These are phyloP conservation scores for Papilio protenor DNA, from an alignment of 2,888 invertebrate species.

Conservation along the genomic window DNA sequence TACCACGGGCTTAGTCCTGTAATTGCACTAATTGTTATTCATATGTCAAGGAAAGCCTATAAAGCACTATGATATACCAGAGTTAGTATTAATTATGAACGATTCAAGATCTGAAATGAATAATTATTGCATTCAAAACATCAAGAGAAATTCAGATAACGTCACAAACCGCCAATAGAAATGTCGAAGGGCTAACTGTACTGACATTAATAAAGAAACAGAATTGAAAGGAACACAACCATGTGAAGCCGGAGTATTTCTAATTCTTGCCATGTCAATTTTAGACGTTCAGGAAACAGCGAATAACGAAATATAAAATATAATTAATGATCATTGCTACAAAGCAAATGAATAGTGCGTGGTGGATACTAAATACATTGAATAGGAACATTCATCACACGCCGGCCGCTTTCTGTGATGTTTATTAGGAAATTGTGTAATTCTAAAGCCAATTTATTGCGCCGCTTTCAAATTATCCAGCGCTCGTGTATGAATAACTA, in stretches of 20 bases:
- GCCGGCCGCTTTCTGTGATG: slow-evolving; percentile 30
- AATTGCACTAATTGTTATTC: too few relatives aligned
- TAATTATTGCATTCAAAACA: slow-evolving; percentile 1
- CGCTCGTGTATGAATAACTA: slow-evolving; percentile 25
- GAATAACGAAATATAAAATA: slow-evolving; percentile 43
- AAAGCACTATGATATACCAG: not conserved
- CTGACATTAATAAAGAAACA: slow-evolving; percentile 29
- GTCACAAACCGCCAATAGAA: slow-evolving; percentile 22
- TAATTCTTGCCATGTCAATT: slow-evolving; percentile 41
- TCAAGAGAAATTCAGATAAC: slow-evolving; percentile 20
- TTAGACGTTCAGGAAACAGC: slow-evolving; percentile 40
- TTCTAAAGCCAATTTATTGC: slow-evolving; percentile 35
- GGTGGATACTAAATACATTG: slow-evolving; percentile 37
- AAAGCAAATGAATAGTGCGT: slow-evolving; percentile 38
- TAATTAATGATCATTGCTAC: slow-evolving; percentile 40
- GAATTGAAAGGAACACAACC: slow-evolving; percentile 35
- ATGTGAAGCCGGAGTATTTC: slow-evolving; percentile 31
- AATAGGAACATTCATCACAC: slow-evolving; percentile 38
- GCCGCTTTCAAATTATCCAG: slow-evolving; percentile 35
- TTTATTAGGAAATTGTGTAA: slow-evolving; percentile 41
- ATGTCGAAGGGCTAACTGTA: slow-evolving; percentile 26
- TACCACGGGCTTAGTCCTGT: too few relatives aligned
- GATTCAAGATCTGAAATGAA: not conserved
- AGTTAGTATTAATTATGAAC: not conserved
- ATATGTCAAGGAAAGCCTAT: too few relatives aligned